A percentile compares a stretch with the other conserved stretches of the same genome.
Conservation (phyloP, 2,797 vertebrate genomes). For the Antennarius maculatus region DNA sequence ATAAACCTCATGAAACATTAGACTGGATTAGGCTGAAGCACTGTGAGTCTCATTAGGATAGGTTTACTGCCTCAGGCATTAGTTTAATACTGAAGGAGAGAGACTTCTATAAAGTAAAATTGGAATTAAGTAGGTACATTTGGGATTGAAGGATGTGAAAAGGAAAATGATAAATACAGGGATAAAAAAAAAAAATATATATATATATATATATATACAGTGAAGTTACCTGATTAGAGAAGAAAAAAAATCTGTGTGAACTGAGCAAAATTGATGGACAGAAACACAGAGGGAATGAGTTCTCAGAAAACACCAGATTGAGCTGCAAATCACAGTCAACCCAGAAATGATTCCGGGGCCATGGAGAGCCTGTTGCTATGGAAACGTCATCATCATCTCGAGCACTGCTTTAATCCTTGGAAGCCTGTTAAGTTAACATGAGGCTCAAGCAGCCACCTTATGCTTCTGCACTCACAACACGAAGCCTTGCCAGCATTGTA, state of each 20-base stretch:
- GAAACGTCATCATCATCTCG: constrained; percentile 80
- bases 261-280: constrained; percentile 33
- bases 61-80: constrained; percentile 60
- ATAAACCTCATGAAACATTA: constrained; percentile 71
- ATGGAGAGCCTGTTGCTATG: constrained; percentile 84
- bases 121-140: constrained; percentile 27
- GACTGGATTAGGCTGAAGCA: constrained; percentile 66
- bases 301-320: constrained; percentile 69
- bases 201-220: neutral
- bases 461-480: constrained; percentile 73
- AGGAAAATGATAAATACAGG: constrained; percentile 31
- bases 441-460: constrained; percentile 78
- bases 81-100: constrained; percentile 50
- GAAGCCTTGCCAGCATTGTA: constrained; percentile 66
- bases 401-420: constrained; percentile 80
- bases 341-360: constrained; percentile 76
- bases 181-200: no score
- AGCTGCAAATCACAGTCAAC: constrained; percentile 79
- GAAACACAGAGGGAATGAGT: constrained; percentile 47
- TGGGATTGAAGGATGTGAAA: constrained; percentile 14
- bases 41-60: constrained; percentile 63
- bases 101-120: constrained; percentile 52
- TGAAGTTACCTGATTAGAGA: constrained; percentile 22
- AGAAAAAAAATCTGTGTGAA: neutral
- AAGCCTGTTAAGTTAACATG: constrained; percentile 82